These are phyloP conservation scores for Tipula helvola DNA, from an alignment of 2,888 invertebrate genomes.

Conservation along the genomic window DNA sequence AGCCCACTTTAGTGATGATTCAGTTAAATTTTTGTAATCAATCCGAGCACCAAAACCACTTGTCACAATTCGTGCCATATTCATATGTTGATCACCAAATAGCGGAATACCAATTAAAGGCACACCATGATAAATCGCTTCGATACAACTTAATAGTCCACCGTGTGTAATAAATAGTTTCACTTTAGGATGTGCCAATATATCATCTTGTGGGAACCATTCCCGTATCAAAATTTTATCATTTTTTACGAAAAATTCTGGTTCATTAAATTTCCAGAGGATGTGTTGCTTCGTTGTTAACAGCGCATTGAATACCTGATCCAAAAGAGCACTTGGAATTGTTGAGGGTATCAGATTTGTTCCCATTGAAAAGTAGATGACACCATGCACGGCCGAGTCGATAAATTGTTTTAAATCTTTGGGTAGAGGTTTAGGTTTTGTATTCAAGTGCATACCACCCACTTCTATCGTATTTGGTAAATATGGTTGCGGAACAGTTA, in stretches of 20 bases:
- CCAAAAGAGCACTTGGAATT: constrained; percentile 21
- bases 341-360: constrained; percentile 27
- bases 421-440: constrained; percentile 25
- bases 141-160: constrained; percentile 37
- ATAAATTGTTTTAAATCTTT: constrained; percentile 31
- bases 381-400: constrained; percentile 34
- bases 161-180: constrained; percentile 38
- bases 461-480: constrained; percentile 34
- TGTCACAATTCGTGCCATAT: constrained; percentile 34
- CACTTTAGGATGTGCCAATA: constrained; percentile 37
- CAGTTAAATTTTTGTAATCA: constrained; percentile 26
- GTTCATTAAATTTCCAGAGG: constrained; percentile 36
- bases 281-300: constrained; percentile 28
- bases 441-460: constrained; percentile 34
- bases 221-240: constrained; percentile 31
- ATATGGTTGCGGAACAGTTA: constrained; percentile 29
- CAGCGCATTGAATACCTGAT: constrained; percentile 14
- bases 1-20: constrained; percentile 23
- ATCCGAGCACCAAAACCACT: constrained; percentile 34
- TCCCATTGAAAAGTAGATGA: constrained; percentile 39
- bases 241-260: constrained; percentile 25
- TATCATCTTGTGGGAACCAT: constrained; percentile 38
- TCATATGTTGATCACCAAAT: constrained; percentile 40
- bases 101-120: constrained; percentile 41
- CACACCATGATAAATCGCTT: constrained; percentile 37